Conservation (phyloP, 1,140 invertebrate genomes). For the Achroia grisella region DNA sequence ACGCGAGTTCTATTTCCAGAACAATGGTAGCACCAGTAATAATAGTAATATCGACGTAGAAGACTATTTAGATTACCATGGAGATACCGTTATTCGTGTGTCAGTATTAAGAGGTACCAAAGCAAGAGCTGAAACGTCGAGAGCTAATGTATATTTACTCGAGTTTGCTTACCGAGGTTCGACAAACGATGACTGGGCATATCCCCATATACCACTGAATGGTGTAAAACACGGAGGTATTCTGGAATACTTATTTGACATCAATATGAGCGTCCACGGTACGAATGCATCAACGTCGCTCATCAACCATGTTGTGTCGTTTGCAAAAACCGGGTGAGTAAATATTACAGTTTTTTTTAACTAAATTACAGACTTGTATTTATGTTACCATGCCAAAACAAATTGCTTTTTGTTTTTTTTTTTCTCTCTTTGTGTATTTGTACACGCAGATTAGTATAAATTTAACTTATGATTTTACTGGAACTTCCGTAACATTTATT, state of each 20-base stretch:
- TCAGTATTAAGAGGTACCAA: constrained; percentile 35
- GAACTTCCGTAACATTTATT: no score
- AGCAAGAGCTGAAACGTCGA: constrained; percentile 38
- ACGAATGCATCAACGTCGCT: constrained; percentile 14
- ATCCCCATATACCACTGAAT: constrained; percentile 35
- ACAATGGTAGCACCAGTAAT: constrained; percentile 34
- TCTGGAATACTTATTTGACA: constrained; percentile 47
- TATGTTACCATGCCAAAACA: no score
- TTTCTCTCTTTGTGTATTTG: no score
- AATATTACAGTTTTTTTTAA: not conserved
- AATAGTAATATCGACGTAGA: constrained; percentile 40
- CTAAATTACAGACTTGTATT: no score
- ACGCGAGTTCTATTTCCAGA: constrained; percentile 43
- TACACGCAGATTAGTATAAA: no score
- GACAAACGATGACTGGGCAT: constrained; percentile 38
- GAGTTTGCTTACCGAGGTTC: constrained; percentile 44
- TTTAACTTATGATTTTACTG: no score
- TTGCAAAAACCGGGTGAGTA: constrained; percentile 44
- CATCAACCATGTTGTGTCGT: constrained; percentile 22
- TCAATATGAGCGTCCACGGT: constrained; percentile 26
- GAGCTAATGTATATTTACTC: constrained; percentile 30
- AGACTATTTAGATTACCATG: constrained; percentile 53
- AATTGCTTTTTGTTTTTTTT: no score
- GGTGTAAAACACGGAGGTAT: constrained; percentile 45
- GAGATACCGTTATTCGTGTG: constrained; percentile 41